A percentile compares a stretch with the other conserved stretches of the same genome.
Conservation (phyloP, 2,113 vertebrate genomes). For the Tympanuchus pallidicinctus region DNA sequence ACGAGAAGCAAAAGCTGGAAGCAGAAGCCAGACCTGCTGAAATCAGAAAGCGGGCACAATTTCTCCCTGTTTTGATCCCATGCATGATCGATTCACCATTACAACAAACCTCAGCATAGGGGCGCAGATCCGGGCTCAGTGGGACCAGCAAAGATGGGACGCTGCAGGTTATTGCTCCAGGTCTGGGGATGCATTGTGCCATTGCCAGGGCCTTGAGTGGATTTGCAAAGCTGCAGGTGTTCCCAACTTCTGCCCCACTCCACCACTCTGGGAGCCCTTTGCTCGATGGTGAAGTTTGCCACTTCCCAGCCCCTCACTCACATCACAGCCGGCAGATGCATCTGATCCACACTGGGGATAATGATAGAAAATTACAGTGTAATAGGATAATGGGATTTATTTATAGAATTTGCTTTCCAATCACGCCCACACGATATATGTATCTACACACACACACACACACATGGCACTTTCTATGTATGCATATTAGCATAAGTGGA, state of each 20-base stretch:
- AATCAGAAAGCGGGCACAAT: not conserved
- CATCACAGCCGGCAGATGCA: conserved; percentile 51
- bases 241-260: not conserved
- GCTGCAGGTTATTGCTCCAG: fast-evolving
- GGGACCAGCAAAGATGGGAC: not conserved
- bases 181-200: not conserved
- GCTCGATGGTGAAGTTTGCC: conserved; percentile 10
- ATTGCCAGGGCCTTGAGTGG: fast-evolving
- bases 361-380: conserved; percentile 69
- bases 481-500: conserved; percentile 60
- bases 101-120: not conserved
- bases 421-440: conserved; percentile 42
- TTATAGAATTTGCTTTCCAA: conserved; percentile 68
- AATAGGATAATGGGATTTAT: conserved; percentile 72
- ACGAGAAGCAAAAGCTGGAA: not conserved
- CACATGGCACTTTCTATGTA: conserved; percentile 27
- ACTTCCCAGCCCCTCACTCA: conserved; percentile 50
- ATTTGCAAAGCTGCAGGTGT: not conserved
- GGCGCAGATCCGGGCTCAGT: fast-evolving
- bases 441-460: not conserved
- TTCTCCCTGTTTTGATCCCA: not conserved
- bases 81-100: not conserved
- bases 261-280: not conserved
- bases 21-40: not conserved
- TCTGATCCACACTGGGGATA: conserved; percentile 65